Percentiles rank a stretch among this genome's conserved stretches.
Conservation (phyloP, 2,113 vertebrate genomes). For the Vicugna pacos region DNA sequence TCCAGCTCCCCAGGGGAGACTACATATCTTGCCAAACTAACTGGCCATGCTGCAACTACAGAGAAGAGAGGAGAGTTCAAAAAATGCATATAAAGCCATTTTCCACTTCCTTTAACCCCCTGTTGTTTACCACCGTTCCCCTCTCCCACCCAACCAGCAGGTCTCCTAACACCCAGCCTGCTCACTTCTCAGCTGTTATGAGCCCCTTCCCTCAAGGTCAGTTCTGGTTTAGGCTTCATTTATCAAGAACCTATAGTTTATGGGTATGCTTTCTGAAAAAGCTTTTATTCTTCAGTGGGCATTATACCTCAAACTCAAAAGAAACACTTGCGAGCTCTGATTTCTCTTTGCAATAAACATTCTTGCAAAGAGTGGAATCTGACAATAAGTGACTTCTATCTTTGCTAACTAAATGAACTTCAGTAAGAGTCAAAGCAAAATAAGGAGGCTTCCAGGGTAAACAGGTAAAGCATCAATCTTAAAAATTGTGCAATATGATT, state of each 20-base stretch:
- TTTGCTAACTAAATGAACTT: slow-evolving; percentile 52
- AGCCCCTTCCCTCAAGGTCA: neutral
- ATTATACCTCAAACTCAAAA: slow-evolving; percentile 34
- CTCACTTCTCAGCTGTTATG: neutral
- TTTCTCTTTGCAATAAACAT: slow-evolving; percentile 44
- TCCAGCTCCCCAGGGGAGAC: neutral
- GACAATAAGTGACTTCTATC: neutral
- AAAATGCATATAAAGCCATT: neutral
- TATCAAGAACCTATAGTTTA: neutral
- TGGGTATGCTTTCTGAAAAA: slow-evolving; percentile 21
- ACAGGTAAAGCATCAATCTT: slow-evolving; percentile 27
- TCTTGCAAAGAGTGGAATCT: neutral
- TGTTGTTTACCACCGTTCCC: neutral
- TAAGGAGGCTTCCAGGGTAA: neutral
- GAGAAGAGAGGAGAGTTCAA: neutral
- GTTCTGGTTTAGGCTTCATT: neutral
- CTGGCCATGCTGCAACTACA: neutral
- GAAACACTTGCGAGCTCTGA: neutral
- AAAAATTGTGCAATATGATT: slow-evolving; percentile 6
- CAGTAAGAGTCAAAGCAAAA: slow-evolving; percentile 30
- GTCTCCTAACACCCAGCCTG: neutral
- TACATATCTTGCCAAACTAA: slow-evolving; percentile 47
- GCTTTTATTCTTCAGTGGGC: slow-evolving; percentile 34
- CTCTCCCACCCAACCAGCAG: neutral
- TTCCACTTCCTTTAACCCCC: neutral